phyloP scores from a whole-genome alignment of 1,140 invertebrate species.

The Trissolcus basalis region DNA sequence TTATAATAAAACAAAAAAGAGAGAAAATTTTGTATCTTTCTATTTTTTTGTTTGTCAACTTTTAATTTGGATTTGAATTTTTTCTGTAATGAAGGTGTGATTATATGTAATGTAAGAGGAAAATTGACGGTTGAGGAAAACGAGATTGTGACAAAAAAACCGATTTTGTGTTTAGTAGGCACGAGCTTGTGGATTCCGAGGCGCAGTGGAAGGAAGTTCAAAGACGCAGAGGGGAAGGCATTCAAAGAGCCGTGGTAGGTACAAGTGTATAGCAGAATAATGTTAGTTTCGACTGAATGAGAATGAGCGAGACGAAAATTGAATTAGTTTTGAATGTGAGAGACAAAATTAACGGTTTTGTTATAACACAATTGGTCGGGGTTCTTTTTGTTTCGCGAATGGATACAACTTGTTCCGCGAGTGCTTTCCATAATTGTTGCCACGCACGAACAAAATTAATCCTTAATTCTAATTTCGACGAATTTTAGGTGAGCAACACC shows the following conservation, averaged over 20 bases:
- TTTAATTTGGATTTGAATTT: no score
- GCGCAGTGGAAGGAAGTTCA: slow-evolving; percentile 91
- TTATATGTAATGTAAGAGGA: no score
- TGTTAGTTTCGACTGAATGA: slow-evolving; percentile 29
- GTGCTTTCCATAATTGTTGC: not conserved
- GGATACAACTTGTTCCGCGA: slow-evolving; percentile 14
- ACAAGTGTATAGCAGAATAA: slow-evolving; percentile 32
- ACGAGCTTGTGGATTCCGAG: slow-evolving; percentile 89
- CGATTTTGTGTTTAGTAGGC: slow-evolving; percentile 67
- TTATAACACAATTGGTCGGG: slow-evolving; percentile 12
- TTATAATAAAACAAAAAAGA: no score
- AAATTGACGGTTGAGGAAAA: no score
- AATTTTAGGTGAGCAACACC: slow-evolving; percentile 70
- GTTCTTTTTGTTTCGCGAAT: slow-evolving; percentile 7
- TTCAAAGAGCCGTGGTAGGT: slow-evolving; percentile 75
- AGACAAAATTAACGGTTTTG: slow-evolving; percentile 27
- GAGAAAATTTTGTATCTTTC: no score
- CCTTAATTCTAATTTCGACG: slow-evolving; percentile 10
- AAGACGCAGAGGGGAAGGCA: slow-evolving; percentile 81
- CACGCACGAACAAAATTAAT: slow-evolving; percentile 5
- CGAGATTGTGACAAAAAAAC: slow-evolving; percentile 11
- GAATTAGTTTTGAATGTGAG: slow-evolving; percentile 40
- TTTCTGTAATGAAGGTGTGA: no score
- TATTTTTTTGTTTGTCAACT: no score
- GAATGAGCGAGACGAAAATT: slow-evolving; percentile 41